A percentile compares a stretch with the other conserved stretches of the same genome.
Conservation (phyloP, 1,140 invertebrate genomes). For the Zaprionus gabonicus region DNA sequence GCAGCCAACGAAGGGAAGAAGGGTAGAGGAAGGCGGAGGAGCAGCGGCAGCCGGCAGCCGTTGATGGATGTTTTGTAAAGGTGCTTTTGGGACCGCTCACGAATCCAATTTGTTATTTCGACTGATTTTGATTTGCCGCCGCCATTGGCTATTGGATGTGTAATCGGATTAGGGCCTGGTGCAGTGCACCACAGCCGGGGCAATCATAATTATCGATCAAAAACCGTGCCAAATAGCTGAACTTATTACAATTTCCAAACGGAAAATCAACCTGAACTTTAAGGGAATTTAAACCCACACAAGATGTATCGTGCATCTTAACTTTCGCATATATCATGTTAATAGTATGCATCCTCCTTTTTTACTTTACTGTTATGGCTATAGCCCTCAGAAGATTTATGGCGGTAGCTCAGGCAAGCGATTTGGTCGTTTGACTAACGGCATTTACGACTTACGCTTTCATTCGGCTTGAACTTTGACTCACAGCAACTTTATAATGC, state of each 20-base stretch:
- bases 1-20: background rate
- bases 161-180: conserved; percentile 39
- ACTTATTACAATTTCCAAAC: background rate
- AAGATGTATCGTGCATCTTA: background rate
- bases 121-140: conserved; percentile 44
- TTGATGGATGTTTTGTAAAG: conserved; percentile 40
- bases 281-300: background rate
- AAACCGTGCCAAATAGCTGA: conserved; percentile 8
- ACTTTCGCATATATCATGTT: conserved; percentile 1
- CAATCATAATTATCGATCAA: conserved; percentile 50
- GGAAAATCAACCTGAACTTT: background rate
- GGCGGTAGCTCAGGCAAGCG: background rate
- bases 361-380: conserved; percentile 13
- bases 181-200: background rate
- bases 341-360: background rate
- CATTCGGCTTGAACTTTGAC: background rate
- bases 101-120: conserved; percentile 48
- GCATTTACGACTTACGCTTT: background rate
- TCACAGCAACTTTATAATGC: background rate
- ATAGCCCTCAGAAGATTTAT: conserved; percentile 17
- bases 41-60: background rate
- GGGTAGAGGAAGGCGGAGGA: background rate
- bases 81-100: conserved; percentile 28
- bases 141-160: conserved; percentile 18
- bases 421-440: conserved; percentile 28